Percentiles rank a stretch among this genome's conserved stretches.
These are phyloP conservation scores for Drosophila azteca DNA, from an alignment of 1,140 invertebrate genomes.

Conservation along the genomic window DNA sequence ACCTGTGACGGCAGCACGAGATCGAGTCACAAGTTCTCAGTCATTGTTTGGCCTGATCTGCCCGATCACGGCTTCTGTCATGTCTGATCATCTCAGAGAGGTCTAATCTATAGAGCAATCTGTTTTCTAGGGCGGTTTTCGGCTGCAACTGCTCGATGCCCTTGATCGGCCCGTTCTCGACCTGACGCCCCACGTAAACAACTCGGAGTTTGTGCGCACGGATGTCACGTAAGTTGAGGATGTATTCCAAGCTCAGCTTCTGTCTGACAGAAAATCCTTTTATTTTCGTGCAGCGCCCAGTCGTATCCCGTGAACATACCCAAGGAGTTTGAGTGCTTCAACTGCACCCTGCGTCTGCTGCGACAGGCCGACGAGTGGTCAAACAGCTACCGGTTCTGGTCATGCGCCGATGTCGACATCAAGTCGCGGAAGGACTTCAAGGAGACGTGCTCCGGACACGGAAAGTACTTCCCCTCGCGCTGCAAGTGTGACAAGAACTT, in stretches of 20 bases:
- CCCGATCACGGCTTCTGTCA: background rate
- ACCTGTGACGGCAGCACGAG: background rate
- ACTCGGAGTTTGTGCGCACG: conserved; percentile 90
- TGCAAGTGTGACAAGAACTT: conserved; percentile 93
- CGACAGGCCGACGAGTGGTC: conserved; percentile 96
- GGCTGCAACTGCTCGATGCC: conserved; percentile 91
- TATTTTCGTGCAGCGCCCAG: conserved; percentile 88
- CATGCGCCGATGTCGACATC: conserved; percentile 97
- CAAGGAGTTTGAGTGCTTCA: conserved; percentile 91
- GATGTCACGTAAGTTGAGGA: conserved; percentile 87
- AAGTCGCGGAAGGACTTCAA: conserved; percentile 88
- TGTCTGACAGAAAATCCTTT: too few species aligned
- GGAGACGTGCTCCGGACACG: conserved; percentile 93
- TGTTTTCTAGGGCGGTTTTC: conserved; percentile 92
- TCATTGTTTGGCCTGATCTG: conserved; percentile 58
- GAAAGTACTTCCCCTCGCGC: conserved; percentile 89
- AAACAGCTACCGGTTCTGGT: conserved; percentile 94
- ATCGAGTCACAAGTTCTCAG: conserved; percentile 74
- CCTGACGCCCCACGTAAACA: conserved; percentile 91
- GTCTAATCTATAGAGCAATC: conserved; percentile 24
- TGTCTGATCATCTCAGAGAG: too few species aligned
- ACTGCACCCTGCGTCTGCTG: conserved; percentile 95
- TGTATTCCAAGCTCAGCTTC: background rate
- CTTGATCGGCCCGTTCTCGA: conserved; percentile 92
- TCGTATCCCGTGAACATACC: conserved; percentile 91